Evolutionary conservation across 2,113 vertebrate genomes (phyloP).

Genomic region (Seriola rivoliana): DNA sequence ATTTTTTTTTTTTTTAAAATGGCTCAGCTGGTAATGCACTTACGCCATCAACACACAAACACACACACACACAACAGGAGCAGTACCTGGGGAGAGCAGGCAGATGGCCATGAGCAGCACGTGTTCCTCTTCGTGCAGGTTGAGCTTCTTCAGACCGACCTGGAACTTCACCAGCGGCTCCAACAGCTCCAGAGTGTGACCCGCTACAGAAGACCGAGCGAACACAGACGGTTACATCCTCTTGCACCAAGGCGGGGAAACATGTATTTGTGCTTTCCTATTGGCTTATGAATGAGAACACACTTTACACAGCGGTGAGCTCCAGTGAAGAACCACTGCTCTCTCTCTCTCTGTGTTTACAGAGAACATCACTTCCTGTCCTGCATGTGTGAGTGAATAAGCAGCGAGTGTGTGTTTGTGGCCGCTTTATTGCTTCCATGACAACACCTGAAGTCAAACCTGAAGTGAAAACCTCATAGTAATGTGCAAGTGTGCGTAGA

Average conservation of each 20-base stretch:
- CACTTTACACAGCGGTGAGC: not conserved
- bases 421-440: slow-evolving; percentile 53
- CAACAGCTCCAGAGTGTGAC: slow-evolving; percentile 92
- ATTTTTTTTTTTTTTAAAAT: too few species aligned
- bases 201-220: slow-evolving; percentile 80
- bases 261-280: slow-evolving; percentile 2
- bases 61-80: slow-evolving; percentile 16
- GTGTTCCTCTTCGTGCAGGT: slow-evolving; percentile 93
- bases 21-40: too few species aligned
- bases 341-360: slow-evolving; percentile 7
- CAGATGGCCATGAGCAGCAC: slow-evolving; percentile 98
- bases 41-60: not conserved
- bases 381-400: slow-evolving; percentile 40
- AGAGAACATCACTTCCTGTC: slow-evolving; percentile 19
- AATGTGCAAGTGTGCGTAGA: slow-evolving; percentile 48
- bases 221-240: slow-evolving; percentile 12
- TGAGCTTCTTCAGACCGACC: slow-evolving; percentile 93
- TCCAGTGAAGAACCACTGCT: not conserved
- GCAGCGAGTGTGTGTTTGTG: slow-evolving; percentile 42
- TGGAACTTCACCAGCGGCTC: slow-evolving; percentile 97
- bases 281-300: slow-evolving; percentile 34
- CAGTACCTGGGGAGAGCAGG: slow-evolving; percentile 92
- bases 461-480: slow-evolving; percentile 48
- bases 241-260: not conserved
- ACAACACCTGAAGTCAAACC: slow-evolving; percentile 54